Percentiles rank a stretch among this genome's conserved stretches.
phyloP scores from a whole-genome alignment of 2,113 vertebrate species.

The Nanorana parkeri region DNA sequence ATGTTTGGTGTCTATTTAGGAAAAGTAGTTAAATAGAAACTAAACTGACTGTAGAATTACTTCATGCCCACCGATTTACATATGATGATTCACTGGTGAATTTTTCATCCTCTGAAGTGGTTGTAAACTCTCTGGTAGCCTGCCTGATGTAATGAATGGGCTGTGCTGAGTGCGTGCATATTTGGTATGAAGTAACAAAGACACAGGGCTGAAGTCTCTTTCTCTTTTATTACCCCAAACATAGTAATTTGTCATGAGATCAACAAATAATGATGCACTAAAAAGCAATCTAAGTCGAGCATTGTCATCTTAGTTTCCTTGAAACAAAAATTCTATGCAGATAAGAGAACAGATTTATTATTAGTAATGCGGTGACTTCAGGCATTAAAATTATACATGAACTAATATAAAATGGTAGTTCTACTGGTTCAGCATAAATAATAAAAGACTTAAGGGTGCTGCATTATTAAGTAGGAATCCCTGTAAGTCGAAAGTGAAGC shows the following conservation, averaged over 20 bases:
- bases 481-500: constrained; percentile 12
- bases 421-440: constrained; percentile 52
- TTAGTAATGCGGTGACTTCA: constrained; percentile 52
- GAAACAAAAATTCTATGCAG: constrained; percentile 35
- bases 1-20: background rate
- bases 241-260: constrained; percentile 38
- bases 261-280: constrained; percentile 36
- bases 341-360: constrained; percentile 58
- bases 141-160: constrained; percentile 28
- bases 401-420: constrained; percentile 53
- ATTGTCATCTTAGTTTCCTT: constrained; percentile 33
- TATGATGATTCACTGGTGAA: constrained; percentile 25
- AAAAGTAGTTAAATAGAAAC: background rate
- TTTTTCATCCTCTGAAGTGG: constrained; percentile 20
- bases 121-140: background rate
- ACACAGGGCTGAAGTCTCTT: background rate
- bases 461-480: constrained; percentile 46
- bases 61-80: constrained; percentile 10
- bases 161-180: constrained; percentile 25
- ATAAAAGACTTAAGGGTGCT: constrained; percentile 48
- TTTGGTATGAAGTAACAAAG: constrained; percentile 15
- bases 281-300: constrained; percentile 13
- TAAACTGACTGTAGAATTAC: background rate
- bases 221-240: constrained; percentile 15
- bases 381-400: constrained; percentile 59